Percentiles rank a stretch among this genome's conserved stretches.
phyloP scores from a whole-genome alignment of 2,888 invertebrate genomes.

The Macrosiphum euphorbiae region DNA sequence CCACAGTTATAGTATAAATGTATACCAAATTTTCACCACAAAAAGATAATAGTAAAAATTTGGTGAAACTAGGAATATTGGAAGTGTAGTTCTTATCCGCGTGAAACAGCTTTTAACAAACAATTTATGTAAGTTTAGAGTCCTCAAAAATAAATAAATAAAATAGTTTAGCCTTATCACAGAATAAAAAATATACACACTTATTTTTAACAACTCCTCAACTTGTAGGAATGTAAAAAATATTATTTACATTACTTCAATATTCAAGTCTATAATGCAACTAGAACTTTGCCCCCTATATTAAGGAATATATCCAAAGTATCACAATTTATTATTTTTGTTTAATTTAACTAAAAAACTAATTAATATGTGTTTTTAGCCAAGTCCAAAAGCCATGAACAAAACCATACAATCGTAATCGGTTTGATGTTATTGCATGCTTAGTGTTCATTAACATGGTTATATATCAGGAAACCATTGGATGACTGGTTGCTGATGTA shows the following conservation, averaged over 20 bases:
- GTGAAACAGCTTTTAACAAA: not conserved
- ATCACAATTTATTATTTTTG: conserved; percentile 40
- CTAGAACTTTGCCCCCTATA: not conserved
- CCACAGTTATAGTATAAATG: not conserved
- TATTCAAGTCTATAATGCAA: not conserved
- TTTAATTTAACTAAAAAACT: conserved; percentile 1
- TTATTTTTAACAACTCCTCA: not conserved
- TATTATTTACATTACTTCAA: not conserved
- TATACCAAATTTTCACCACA: not conserved
- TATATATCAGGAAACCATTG: conserved; percentile 64
- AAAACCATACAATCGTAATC: conserved; percentile 60
- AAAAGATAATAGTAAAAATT: not conserved
- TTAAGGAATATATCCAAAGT: conserved; percentile 6
- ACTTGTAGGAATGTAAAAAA: conserved; percentile 18
- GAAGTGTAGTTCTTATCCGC: not conserved
- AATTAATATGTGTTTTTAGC: conserved; percentile 61
- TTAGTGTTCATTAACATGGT: conserved; percentile 61
- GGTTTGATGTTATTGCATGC: conserved; percentile 59
- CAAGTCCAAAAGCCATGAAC: conserved; percentile 64
- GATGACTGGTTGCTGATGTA: conserved; percentile 55
- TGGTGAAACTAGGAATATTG: not conserved
- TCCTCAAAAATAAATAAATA: not conserved
- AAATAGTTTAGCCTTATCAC: conserved; percentile 12
- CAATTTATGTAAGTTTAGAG: not conserved
- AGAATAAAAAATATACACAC: not conserved